phyloP scores from a whole-genome alignment of 2,888 invertebrate genomes.

The Platynereis dumerilii region DNA sequence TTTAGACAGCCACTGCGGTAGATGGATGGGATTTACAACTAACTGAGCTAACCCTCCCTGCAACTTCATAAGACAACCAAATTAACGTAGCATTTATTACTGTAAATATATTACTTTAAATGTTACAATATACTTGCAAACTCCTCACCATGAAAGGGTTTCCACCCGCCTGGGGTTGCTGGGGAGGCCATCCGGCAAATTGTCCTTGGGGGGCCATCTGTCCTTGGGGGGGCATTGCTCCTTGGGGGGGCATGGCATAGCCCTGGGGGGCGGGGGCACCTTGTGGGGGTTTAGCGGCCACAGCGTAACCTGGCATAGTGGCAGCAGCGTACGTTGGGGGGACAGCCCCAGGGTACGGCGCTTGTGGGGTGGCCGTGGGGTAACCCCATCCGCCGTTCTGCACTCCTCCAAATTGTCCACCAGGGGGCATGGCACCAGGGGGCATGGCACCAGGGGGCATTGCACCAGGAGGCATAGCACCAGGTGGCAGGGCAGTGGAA shows the following conservation, averaged over 20 bases:
- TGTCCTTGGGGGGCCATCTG: background rate
- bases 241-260: constrained; percentile 3
- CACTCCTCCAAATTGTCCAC: no score
- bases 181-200: constrained; percentile 13
- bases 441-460: background rate
- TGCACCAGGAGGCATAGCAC: background rate
- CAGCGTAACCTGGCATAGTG: background rate
- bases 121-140: no score
- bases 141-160: constrained; percentile 22
- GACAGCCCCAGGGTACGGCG: no score
- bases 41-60: no score
- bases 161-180: constrained; percentile 7
- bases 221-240: constrained; percentile 1
- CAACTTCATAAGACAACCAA: no score
- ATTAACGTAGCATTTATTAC: no score
- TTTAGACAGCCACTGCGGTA: no score
- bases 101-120: no score
- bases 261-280: constrained; percentile 13
- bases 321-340: no score
- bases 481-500: background rate
- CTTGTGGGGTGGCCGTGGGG: constrained; percentile 1
- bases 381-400: constrained; percentile 9
- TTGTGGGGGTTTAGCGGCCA: background rate
- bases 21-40: no score
- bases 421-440: background rate